Evolutionary conservation across 2,113 vertebrate genomes (phyloP).

Genomic region (mouse (Mus musculus)): DNA sequence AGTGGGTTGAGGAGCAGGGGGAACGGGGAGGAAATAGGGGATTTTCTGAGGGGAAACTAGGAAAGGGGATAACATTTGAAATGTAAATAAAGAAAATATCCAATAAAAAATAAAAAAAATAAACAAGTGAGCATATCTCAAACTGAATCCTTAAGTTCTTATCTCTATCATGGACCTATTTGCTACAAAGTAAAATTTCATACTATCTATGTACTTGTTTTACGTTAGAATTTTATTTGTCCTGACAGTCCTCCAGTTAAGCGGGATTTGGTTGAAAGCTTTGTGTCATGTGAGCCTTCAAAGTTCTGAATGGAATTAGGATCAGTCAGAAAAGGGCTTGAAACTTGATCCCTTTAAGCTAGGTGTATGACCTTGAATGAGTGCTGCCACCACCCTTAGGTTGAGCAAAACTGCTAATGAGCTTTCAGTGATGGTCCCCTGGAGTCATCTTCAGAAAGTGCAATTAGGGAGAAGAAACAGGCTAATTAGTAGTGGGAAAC

Average conservation of each 20-base stretch:
- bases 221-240: not conserved
- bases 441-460: conserved; percentile 31
- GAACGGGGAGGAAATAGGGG: too few relatives aligned
- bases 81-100: too few relatives aligned
- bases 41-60: too few relatives aligned
- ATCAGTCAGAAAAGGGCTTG: conserved; percentile 49
- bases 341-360: conserved; percentile 46
- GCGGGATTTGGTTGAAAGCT: not conserved
- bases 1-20: too few relatives aligned
- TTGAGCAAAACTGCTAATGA: conserved; percentile 71
- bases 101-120: too few relatives aligned
- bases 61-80: too few relatives aligned
- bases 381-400: conserved; percentile 11
- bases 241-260: not conserved
- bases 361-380: conserved; percentile 59
- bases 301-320: conserved; percentile 29
- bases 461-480: conserved; percentile 53
- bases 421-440: not conserved
- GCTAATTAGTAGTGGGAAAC: conserved; percentile 61
- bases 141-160: not conserved
- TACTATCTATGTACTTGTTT: not conserved
- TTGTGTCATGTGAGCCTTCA: not conserved
- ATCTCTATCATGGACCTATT: not conserved
- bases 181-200: not conserved
- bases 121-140: not conserved